Evolutionary conservation across 1,140 invertebrate species (phyloP).

Genomic region (Metaphire vulgaris): DNA sequence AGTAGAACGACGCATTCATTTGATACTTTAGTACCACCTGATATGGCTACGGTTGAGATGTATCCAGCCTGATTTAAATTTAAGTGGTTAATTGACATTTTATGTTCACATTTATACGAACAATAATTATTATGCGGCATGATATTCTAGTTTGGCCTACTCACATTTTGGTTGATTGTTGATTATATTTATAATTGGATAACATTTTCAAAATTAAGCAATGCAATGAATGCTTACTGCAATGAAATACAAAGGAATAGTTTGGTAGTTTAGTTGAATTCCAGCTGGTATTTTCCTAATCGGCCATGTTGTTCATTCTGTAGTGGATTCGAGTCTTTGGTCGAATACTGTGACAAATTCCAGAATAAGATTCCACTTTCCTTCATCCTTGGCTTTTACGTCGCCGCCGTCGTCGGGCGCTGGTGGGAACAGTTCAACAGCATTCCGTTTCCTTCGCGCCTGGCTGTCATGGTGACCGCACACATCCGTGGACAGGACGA

Average conservation of each 20-base stretch:
- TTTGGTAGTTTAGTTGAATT: background rate
- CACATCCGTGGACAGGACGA: slow-evolving; percentile 73
- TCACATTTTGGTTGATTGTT: too few relatives aligned
- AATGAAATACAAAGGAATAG: too few relatives aligned
- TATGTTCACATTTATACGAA: too few relatives aligned
- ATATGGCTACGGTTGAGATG: too few relatives aligned
- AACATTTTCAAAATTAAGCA: background rate
- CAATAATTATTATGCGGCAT: too few relatives aligned
- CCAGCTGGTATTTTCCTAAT: background rate
- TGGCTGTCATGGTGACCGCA: slow-evolving; percentile 74
- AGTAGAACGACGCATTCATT: too few relatives aligned
- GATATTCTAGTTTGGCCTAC: too few relatives aligned
- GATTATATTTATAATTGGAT: too few relatives aligned
- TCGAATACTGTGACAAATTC: slow-evolving; percentile 19
- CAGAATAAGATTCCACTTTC: slow-evolving; percentile 18
- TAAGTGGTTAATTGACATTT: too few relatives aligned
- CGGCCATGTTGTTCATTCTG: background rate
- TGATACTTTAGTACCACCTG: too few relatives aligned
- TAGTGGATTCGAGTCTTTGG: slow-evolving; percentile 13
- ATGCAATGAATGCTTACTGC: too few relatives aligned
- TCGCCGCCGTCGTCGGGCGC: slow-evolving; percentile 2
- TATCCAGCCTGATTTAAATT: too few relatives aligned
- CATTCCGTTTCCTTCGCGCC: slow-evolving; percentile 79
- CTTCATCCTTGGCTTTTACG: slow-evolving; percentile 25
- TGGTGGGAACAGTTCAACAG: slow-evolving; percentile 21